phyloP scores from a whole-genome alignment of 2,797 vertebrate genomes.

The Hemitrygon akajei region DNA sequence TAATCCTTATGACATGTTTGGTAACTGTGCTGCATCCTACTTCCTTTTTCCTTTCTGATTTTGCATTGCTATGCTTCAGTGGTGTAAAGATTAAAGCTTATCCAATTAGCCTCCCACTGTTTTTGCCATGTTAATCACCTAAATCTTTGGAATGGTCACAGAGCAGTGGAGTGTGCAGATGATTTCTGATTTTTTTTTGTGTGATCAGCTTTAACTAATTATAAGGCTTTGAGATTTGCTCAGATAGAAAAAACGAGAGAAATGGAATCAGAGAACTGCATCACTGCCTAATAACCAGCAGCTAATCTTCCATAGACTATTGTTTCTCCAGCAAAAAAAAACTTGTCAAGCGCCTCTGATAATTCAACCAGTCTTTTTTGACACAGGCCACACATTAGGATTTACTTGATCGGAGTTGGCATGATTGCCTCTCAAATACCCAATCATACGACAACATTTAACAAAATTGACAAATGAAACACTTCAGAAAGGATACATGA shows the following conservation, averaged over 20 bases:
- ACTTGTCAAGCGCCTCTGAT: conserved; percentile 63
- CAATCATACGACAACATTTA: conserved; percentile 56
- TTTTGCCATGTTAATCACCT: conserved; percentile 67
- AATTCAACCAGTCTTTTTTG: conserved; percentile 66
- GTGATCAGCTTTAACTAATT: conserved; percentile 71
- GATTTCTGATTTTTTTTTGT: conserved; percentile 49
- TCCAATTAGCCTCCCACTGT: conserved; percentile 84
- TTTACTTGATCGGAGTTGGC: conserved; percentile 51
- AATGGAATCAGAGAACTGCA: conserved; percentile 52
- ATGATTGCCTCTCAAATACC: conserved; percentile 54
- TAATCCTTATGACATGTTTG: conserved; percentile 72
- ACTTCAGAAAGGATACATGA: conserved; percentile 37
- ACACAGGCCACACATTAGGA: conserved; percentile 69
- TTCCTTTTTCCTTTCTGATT: conserved; percentile 63
- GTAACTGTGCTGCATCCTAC: conserved; percentile 61
- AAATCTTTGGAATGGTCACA: conserved; percentile 58
- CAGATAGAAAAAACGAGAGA: conserved; percentile 57
- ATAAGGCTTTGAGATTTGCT: conserved; percentile 58
- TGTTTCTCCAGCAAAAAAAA: conserved; percentile 53
- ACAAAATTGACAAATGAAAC: conserved; percentile 52
- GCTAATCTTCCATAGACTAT: conserved; percentile 57
- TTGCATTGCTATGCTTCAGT: conserved; percentile 46
- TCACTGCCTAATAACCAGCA: conserved; percentile 54
- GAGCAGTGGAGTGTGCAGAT: conserved; percentile 59
- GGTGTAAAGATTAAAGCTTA: conserved; percentile 81